Conservation (phyloP, 2,797 vertebrate species). For the Melanitta fusca region DNA sequence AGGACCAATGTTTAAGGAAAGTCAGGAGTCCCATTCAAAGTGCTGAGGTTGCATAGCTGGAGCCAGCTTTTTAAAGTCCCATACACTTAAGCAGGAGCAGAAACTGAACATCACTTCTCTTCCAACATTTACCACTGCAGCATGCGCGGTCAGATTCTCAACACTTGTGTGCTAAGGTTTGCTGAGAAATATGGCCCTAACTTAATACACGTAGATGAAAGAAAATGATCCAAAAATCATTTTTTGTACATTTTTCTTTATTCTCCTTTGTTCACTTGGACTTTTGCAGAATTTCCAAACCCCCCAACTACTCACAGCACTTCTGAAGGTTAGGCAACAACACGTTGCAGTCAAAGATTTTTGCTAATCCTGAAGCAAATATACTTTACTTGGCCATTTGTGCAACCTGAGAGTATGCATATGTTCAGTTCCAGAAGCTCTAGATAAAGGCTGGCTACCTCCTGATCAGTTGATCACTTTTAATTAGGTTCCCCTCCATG, state of each 20-base stretch:
- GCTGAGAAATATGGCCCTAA: not conserved
- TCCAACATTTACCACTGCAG: not conserved
- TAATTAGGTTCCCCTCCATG: not conserved
- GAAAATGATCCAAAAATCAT: not conserved
- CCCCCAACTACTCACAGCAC: not conserved
- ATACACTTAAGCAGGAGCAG: not conserved
- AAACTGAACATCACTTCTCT: not conserved
- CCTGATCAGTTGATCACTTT: not conserved
- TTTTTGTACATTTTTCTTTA: not conserved
- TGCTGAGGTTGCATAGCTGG: not conserved
- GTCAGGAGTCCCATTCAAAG: not conserved
- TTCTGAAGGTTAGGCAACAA: not conserved
- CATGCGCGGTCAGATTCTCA: rapidly evolving
- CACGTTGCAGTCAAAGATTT: not conserved
- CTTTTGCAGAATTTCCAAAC: not conserved
- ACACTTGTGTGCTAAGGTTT: not conserved
- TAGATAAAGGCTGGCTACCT: not conserved
- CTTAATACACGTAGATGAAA: not conserved
- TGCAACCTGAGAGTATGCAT: not conserved
- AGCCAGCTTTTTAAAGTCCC: not conserved
- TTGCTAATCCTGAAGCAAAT: not conserved
- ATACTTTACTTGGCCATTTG: not conserved
- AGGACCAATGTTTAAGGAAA: not conserved
- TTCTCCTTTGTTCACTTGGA: not conserved
- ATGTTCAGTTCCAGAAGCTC: not conserved